Evolutionary conservation across 2,113 vertebrate genomes (phyloP).

Genomic region (Dipodomys ordii): DNA sequence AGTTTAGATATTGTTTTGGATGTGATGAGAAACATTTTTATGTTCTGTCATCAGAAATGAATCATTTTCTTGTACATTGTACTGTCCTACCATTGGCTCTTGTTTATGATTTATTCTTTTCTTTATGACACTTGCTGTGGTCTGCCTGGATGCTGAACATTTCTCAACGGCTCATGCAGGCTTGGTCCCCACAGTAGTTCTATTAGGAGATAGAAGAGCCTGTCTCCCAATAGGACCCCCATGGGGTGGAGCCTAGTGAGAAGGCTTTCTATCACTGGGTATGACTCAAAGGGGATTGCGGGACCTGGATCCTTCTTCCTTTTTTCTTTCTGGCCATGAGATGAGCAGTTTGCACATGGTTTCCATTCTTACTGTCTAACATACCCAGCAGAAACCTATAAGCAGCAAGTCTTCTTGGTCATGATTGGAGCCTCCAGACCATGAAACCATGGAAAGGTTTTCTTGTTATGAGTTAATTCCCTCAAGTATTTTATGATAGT

Average conservation of each 20-base stretch:
- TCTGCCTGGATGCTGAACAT: not conserved
- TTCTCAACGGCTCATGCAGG: too few relatives aligned
- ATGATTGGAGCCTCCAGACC: not conserved
- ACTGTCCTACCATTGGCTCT: not conserved
- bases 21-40: not conserved
- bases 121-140: not conserved
- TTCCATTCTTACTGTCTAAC: not conserved
- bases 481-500: not conserved
- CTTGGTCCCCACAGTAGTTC: not conserved
- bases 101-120: not conserved
- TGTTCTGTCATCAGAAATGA: not conserved
- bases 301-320: not conserved
- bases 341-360: not conserved
- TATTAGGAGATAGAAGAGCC: not conserved
- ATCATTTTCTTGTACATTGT: not conserved
- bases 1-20: conserved; percentile 41
- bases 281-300: not conserved
- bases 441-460: not conserved
- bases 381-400: not conserved
- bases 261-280: not conserved
- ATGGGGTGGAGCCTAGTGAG: too few relatives aligned
- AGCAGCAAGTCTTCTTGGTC: not conserved
- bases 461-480: not conserved
- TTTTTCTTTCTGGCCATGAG: not conserved
- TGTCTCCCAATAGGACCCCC: too few relatives aligned